Percentiles rank a stretch among this genome's conserved stretches.
Evolutionary conservation across 2,797 vertebrate genomes (phyloP).

Genomic region (Nannoperca australis): DNA sequence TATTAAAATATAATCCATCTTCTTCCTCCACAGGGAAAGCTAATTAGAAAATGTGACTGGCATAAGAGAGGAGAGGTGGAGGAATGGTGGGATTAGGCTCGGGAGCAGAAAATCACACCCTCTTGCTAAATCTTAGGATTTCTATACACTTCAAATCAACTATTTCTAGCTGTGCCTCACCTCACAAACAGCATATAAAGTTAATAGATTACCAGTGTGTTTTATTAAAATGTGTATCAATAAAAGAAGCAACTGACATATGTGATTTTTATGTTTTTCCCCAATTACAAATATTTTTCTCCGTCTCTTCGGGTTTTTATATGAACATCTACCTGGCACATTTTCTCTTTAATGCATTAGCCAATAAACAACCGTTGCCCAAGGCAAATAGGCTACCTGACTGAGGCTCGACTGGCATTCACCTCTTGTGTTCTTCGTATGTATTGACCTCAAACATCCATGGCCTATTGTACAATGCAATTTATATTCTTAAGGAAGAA

Average conservation of each 20-base stretch:
- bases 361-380: conserved; percentile 81
- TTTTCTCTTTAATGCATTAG: conserved; percentile 71
- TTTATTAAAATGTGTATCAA: conserved; percentile 2
- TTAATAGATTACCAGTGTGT: conserved; percentile 7
- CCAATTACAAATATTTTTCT: conserved; percentile 53
- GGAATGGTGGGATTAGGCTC: conserved; percentile 85
- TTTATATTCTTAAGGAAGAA: conserved; percentile 57
- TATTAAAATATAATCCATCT: conserved; percentile 97
- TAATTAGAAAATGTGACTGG: conserved; percentile 93
- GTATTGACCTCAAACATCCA: conserved; percentile 79
- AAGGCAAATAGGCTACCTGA: conserved; percentile 77
- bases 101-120: conserved; percentile 78
- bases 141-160: conserved; percentile 78
- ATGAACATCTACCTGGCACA: conserved; percentile 56
- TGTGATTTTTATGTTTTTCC: conserved; percentile 19
- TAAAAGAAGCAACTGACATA: conserved; percentile 9
- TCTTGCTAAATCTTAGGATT: conserved; percentile 80
- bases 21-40: conserved; percentile 88
- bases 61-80: conserved; percentile 84
- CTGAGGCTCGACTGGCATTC: conserved; percentile 64
- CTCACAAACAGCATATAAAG: conserved; percentile 4
- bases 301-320: conserved; percentile 63
- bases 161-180: conserved; percentile 77
- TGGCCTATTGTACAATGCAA: conserved; percentile 64
- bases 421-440: conserved; percentile 66